Percentiles rank a stretch among this genome's conserved stretches.
Evolutionary conservation across 2,113 vertebrate species (phyloP).

Genomic region (Gavia stellata): DNA sequence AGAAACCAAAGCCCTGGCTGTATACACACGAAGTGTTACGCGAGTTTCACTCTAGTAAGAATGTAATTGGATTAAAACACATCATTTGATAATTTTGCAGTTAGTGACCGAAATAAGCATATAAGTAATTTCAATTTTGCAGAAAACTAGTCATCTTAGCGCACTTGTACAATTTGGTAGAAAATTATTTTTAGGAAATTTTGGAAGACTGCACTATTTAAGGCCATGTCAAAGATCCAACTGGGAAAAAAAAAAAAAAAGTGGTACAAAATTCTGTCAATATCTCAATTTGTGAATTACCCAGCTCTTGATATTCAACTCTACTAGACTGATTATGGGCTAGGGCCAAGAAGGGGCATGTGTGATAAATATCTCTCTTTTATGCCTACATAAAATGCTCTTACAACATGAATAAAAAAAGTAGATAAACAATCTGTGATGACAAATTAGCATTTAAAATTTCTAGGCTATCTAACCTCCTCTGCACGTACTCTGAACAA

Average conservation of each 20-base stretch:
- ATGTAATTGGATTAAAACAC: constrained; percentile 71
- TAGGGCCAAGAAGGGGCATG: not conserved
- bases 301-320: not conserved
- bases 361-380: not conserved
- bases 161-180: not conserved
- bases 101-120: constrained; percentile 64
- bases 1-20: constrained; percentile 30
- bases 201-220: not conserved
- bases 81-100: constrained; percentile 70
- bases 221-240: not conserved
- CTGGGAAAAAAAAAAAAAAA: not conserved
- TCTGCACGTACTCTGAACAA: constrained; percentile 45
- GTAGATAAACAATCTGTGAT: constrained; percentile 39
- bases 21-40: not conserved
- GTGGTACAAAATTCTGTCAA: not conserved
- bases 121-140: constrained; percentile 66
- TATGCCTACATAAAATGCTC: constrained; percentile 22
- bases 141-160: constrained; percentile 31
- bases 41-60: constrained; percentile 46
- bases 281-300: not conserved
- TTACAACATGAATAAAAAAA: constrained; percentile 29
- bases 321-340: not conserved
- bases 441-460: constrained; percentile 55
- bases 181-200: not conserved
- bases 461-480: constrained; percentile 37